A percentile compares a stretch with the other conserved stretches of the same genome.
These are phyloP conservation scores for Latrodectus hesperus DNA, from an alignment of 2,888 invertebrate genomes.

Conservation along the genomic window DNA sequence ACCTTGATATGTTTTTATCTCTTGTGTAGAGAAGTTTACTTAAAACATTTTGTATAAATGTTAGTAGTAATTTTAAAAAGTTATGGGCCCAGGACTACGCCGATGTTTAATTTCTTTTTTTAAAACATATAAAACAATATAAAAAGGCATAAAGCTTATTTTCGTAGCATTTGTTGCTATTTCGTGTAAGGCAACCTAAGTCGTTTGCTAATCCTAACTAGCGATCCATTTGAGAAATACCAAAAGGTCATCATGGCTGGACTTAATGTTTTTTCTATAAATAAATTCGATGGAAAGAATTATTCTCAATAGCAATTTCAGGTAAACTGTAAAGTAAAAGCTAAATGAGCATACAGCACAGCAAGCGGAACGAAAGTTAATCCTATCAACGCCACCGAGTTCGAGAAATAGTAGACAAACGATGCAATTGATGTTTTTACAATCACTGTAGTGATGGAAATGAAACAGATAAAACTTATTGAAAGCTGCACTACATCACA, in stretches of 20 bases:
- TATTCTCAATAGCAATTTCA: constrained; percentile 18
- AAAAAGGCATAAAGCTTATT: no score
- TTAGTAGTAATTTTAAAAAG: no score
- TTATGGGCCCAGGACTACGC: no score
- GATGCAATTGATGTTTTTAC: constrained; percentile 16
- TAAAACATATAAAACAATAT: no score
- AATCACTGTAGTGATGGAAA: constrained; percentile 1
- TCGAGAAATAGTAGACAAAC: background rate
- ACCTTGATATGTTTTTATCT: no score
- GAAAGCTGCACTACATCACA: constrained; percentile 7
- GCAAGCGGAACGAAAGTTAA: constrained; percentile 1
- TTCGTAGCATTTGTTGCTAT: no score
- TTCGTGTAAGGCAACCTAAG: no score
- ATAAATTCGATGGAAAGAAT: constrained; percentile 20
- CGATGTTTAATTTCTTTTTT: no score
- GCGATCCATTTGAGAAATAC: no score
- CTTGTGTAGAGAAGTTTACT: no score
- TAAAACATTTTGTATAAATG: no score
- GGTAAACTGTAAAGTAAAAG: constrained; percentile 14
- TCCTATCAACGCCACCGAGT: background rate
- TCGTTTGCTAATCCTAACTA: no score
- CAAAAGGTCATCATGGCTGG: background rate
- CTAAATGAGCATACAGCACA: constrained; percentile 8
- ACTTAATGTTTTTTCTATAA: background rate
- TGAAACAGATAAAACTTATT: background rate